A percentile compares a stretch with the other conserved stretches of the same genome.
phyloP scores from a whole-genome alignment of 1,140 invertebrate species.

The Drosophila parabipectinata region DNA sequence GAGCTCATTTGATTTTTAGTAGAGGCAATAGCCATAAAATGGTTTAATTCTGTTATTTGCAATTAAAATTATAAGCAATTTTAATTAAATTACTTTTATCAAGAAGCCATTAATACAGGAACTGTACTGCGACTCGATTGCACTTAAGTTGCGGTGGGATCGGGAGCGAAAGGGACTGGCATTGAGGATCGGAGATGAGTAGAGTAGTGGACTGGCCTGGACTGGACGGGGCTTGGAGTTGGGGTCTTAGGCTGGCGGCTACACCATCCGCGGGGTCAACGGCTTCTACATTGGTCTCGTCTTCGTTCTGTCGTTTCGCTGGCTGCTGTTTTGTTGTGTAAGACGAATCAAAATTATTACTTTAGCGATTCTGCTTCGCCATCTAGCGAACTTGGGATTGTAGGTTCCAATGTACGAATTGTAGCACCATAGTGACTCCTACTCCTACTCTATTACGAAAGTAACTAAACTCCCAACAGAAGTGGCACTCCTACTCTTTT shows the following conservation, averaged over 20 bases:
- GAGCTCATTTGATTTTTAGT: too few relatives aligned
- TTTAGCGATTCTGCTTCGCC: conserved; percentile 58
- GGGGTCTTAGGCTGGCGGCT: conserved; percentile 24
- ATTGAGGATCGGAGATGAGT: conserved; percentile 15
- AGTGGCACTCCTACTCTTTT: too few relatives aligned
- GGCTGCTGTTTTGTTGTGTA: conserved; percentile 48
- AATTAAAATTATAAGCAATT: not conserved
- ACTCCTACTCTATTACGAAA: conserved; percentile 55
- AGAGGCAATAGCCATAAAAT: too few relatives aligned
- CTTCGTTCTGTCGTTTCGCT: conserved; percentile 13
- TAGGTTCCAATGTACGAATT: conserved; percentile 13
- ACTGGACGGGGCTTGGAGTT: not conserved
- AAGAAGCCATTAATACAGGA: not conserved
- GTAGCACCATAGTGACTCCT: conserved; percentile 53
- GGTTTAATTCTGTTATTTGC: too few relatives aligned
- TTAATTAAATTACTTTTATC: not conserved
- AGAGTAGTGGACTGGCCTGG: not conserved
- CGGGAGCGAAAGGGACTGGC: conserved; percentile 3
- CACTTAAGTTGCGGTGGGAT: not conserved
- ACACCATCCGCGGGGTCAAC: conserved; percentile 41
- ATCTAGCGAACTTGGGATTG: conserved; percentile 80
- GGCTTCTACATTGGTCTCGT: conserved; percentile 36
- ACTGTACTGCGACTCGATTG: not conserved
- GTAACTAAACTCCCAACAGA: conserved; percentile 12
- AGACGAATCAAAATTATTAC: conserved; percentile 80